Conservation (phyloP, 2,113 vertebrate species). For the Athene noctua region DNA sequence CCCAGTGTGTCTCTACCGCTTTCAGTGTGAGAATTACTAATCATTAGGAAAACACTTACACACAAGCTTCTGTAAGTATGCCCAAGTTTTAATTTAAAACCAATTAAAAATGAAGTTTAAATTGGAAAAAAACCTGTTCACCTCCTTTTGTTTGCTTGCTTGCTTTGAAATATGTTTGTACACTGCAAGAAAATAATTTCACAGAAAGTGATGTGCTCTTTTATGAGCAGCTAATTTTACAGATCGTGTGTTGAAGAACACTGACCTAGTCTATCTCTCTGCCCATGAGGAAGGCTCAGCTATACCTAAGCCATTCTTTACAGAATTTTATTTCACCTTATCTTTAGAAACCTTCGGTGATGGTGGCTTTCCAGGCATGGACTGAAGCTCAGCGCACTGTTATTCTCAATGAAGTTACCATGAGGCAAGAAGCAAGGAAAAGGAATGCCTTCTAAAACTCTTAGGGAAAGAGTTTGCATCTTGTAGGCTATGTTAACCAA, state of each 20-base stretch:
- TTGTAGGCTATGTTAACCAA: neutral
- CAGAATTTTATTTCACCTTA: neutral
- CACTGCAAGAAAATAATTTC: neutral
- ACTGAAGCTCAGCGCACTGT: neutral
- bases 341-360: neutral
- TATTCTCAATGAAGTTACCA: neutral
- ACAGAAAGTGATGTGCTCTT: neutral
- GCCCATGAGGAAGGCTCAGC: neutral
- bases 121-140: neutral
- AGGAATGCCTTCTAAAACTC: neutral
- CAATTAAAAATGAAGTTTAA: neutral
- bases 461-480: neutral
- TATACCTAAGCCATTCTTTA: neutral
- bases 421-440: neutral
- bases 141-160: neutral
- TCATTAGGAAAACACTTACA: neutral
- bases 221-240: neutral
- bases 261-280: neutral
- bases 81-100: neutral
- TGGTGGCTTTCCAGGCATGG: neutral
- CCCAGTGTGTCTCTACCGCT: neutral
- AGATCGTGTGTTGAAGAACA: neutral
- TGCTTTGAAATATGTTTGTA: neutral
- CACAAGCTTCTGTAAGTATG: neutral
- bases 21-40: neutral